Evolutionary conservation across 2,797 vertebrate genomes (phyloP).

Genomic region (Falco biarmicus): DNA sequence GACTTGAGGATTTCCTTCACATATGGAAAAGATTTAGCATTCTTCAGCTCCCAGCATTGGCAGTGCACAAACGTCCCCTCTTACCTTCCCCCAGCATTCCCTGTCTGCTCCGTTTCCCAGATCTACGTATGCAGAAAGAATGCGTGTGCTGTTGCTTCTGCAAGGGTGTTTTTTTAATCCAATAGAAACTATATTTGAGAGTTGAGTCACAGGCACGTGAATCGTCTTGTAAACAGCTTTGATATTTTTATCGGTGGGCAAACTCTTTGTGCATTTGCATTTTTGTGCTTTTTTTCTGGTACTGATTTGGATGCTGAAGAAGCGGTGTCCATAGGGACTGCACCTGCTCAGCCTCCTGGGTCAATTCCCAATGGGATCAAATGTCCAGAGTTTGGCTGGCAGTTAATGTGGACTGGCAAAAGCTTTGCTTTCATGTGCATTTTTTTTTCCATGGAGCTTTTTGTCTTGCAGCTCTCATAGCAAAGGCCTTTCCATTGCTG

Average conservation of each 20-base stretch:
- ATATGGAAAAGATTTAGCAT: slow-evolving; percentile 70
- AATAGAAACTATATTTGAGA: background rate
- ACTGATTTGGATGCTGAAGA: background rate
- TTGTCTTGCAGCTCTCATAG: slow-evolving; percentile 41
- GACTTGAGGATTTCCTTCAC: slow-evolving; percentile 71
- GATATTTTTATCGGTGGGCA: slow-evolving; percentile 42
- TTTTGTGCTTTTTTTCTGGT: background rate
- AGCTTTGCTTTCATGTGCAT: background rate
- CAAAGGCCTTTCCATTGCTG: slow-evolving; percentile 57
- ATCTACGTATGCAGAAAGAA: background rate
- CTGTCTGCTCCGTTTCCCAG: slow-evolving; percentile 21
- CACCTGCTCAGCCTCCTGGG: slow-evolving; percentile 22
- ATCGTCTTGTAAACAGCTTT: slow-evolving; percentile 75
- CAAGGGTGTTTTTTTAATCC: background rate
- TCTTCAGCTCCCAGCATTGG: slow-evolving; percentile 57
- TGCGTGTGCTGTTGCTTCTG: background rate
- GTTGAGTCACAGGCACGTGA: slow-evolving; percentile 64
- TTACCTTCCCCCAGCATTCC: slow-evolving; percentile 26
- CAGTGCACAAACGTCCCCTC: slow-evolving; percentile 25
- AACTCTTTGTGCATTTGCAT: background rate
- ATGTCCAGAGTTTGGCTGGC: background rate
- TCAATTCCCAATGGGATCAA: background rate
- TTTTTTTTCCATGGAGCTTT: background rate
- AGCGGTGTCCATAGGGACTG: background rate
- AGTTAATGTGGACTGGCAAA: background rate